phyloP scores from a whole-genome alignment of 2,113 vertebrate genomes.

The Myotis lucifugus region DNA sequence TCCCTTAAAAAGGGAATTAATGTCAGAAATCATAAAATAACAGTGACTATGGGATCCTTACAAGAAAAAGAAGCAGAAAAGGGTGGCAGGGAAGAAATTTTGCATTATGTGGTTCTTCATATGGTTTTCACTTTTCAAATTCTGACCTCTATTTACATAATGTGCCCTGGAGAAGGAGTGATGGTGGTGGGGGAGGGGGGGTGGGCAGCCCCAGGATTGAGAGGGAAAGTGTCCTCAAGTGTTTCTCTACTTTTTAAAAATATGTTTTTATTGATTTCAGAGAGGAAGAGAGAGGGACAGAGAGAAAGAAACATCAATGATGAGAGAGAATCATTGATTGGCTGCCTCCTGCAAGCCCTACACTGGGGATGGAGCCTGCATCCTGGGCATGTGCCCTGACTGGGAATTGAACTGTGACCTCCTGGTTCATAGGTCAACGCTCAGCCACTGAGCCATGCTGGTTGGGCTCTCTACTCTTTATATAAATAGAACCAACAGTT shows the following conservation, averaged over 20 bases:
- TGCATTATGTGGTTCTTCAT: background rate
- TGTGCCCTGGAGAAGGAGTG: background rate
- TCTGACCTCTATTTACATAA: background rate
- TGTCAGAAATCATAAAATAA: background rate
- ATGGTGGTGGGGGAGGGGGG: fast-evolving
- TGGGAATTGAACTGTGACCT: no score
- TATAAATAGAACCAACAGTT: background rate
- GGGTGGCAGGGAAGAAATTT: background rate
- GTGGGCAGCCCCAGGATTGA: background rate
- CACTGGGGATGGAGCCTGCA: no score
- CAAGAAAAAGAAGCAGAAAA: background rate
- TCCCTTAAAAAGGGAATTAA: background rate
- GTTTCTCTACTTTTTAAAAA: background rate
- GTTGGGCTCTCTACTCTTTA: no score
- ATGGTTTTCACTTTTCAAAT: background rate
- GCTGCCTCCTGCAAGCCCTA: no score
- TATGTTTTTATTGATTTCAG: no score
- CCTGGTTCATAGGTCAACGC: no score
- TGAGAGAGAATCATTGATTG: no score
- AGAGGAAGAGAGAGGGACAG: no score
- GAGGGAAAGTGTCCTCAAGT: fast-evolving
- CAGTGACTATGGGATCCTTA: background rate
- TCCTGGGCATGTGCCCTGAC: no score
- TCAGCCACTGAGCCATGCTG: no score
- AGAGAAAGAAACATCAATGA: no score